These are phyloP conservation scores for Pantherophis guttatus DNA, from an alignment of 2,113 vertebrate species.

Conservation along the genomic window DNA sequence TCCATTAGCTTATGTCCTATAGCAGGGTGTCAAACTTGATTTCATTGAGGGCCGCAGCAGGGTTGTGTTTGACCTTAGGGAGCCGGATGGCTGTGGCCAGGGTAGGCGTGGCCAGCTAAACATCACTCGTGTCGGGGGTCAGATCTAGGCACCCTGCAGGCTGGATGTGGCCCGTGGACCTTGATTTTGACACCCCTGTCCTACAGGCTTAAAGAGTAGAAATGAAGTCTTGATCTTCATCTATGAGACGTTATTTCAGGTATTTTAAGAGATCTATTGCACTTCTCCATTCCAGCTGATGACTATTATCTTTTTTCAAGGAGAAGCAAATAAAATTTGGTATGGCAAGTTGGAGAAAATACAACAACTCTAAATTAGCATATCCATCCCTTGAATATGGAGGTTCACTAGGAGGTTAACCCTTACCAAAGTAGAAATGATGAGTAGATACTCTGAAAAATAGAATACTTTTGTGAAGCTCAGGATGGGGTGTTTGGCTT, in stretches of 20 bases:
- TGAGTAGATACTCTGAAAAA: not conserved
- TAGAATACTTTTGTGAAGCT: not conserved
- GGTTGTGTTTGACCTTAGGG: too few species aligned
- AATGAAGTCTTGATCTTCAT: not conserved
- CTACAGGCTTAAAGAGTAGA: not conserved
- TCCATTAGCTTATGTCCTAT: not conserved
- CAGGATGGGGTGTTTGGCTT: not conserved
- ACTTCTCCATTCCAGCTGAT: not conserved
- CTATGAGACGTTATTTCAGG: not conserved
- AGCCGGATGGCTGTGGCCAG: rapidly evolving
- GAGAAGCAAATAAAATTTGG: not conserved
- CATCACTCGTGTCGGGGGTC: too few species aligned
- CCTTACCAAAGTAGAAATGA: not conserved
- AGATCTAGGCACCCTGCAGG: too few species aligned
- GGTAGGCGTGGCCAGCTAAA: too few species aligned
- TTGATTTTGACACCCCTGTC: not conserved
- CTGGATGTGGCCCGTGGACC: too few species aligned
- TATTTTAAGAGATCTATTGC: not conserved
- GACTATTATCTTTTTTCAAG: not conserved
- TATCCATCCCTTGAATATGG: not conserved
- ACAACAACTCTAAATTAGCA: not conserved
- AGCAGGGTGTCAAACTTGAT: not conserved
- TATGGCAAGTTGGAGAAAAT: not conserved
- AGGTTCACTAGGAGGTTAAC: not conserved
- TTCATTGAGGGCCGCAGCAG: too few species aligned